These are phyloP conservation scores for Agrilus cyanescens DNA, from an alignment of 2,888 invertebrate genomes.

Conservation along the genomic window DNA sequence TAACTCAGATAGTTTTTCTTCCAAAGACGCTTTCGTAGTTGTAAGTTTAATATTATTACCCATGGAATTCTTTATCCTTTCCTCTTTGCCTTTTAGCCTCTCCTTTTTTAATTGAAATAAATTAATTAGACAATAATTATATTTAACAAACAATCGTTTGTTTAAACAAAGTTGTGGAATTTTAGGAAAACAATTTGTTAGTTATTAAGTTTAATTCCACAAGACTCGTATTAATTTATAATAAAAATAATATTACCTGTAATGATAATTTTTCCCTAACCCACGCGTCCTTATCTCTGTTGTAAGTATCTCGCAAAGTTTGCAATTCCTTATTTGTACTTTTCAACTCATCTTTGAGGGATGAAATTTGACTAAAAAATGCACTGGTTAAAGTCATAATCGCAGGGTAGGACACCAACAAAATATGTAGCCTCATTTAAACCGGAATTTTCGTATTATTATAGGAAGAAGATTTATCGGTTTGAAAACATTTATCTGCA, in stretches of 20 bases:
- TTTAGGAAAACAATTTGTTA: too few species aligned
- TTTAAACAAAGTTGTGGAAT: too few species aligned
- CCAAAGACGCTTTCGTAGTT: constrained; percentile 55
- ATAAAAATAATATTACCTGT: constrained; percentile 39
- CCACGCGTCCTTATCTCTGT: constrained; percentile 56
- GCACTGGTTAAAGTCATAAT: constrained; percentile 7
- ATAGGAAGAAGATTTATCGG: too few species aligned
- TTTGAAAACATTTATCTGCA: too few species aligned
- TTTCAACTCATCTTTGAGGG: constrained; percentile 50
- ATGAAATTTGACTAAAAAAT: constrained; percentile 48
- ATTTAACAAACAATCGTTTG: too few species aligned
- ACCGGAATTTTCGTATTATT: too few species aligned
- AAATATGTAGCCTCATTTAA: too few species aligned
- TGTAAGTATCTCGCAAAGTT: constrained; percentile 50
- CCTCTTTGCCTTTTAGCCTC: constrained; percentile 33
- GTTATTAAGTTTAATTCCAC: too few species aligned
- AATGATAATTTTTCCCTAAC: constrained; percentile 57
- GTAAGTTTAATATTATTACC: constrained; percentile 44
- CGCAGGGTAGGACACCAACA: not conserved
- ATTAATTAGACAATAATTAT: too few species aligned
- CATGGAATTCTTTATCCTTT: constrained; percentile 26
- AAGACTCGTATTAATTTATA: not conserved
- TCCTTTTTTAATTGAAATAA: constrained; percentile 29
- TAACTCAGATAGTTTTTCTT: constrained; percentile 64
- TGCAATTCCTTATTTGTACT: constrained; percentile 52